phyloP scores from a whole-genome alignment of 2,797 vertebrate genomes.

The Enteromius radiatus region DNA sequence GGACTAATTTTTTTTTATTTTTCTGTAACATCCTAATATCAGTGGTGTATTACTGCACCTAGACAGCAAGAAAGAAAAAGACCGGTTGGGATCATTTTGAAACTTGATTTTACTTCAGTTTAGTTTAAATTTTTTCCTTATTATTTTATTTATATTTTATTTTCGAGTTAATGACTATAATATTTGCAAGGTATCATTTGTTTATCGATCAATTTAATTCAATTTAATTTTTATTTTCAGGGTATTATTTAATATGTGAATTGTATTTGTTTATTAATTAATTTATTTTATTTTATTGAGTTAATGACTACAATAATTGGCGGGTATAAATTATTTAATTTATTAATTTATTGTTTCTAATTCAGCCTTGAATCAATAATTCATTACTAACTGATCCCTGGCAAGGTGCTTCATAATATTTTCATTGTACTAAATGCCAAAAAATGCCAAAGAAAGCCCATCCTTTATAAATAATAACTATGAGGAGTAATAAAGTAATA shows the following conservation, averaged over 20 bases:
- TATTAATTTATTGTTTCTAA: not conserved
- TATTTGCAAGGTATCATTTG: no score
- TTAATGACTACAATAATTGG: no score
- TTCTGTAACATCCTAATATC: not conserved
- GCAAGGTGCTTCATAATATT: not conserved
- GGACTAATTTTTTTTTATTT: not conserved
- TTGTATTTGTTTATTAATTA: no score
- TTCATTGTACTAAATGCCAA: not conserved
- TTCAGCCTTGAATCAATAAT: not conserved
- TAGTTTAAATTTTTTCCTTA: not conserved
- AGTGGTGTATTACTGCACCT: not conserved
- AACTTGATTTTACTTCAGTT: not conserved
- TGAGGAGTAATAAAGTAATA: not conserved
- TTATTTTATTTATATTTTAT: not conserved
- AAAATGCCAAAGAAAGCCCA: conserved; percentile 11
- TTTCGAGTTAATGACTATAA: not conserved
- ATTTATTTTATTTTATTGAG: no score
- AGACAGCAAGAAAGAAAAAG: not conserved
- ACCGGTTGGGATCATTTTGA: no score
- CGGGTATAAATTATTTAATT: not conserved
- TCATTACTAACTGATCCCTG: not conserved
- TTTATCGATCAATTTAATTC: no score
- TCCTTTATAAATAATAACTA: conserved; percentile 39
- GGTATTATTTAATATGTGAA: no score
- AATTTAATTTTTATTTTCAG: no score